phyloP scores from a whole-genome alignment of 2,797 vertebrate genomes.

The Heliangelus exortis region DNA sequence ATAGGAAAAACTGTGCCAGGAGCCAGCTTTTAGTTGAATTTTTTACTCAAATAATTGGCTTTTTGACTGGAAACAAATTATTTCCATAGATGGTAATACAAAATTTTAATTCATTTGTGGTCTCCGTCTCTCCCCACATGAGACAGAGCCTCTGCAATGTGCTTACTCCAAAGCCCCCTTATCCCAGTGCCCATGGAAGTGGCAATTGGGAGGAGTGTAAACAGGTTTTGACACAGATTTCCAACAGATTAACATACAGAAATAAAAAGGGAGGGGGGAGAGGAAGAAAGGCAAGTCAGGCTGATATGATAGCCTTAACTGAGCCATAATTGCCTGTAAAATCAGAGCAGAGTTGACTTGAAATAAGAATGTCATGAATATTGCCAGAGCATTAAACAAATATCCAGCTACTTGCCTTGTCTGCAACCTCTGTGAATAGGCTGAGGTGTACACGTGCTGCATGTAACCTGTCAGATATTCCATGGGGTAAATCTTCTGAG shows the following conservation, averaged over 20 bases:
- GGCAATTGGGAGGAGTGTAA: neutral
- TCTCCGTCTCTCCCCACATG: neutral
- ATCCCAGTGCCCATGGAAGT: neutral
- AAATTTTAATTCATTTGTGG: neutral
- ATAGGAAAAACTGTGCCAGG: neutral
- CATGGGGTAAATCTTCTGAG: neutral
- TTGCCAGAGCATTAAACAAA: slow-evolving; percentile 20
- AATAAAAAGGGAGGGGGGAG: neutral
- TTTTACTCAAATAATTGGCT: neutral
- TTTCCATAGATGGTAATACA: neutral
- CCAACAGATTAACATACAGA: neutral
- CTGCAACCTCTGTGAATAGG: neutral
- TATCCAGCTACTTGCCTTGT: neutral
- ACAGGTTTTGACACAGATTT: slow-evolving; percentile 50
- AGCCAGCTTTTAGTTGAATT: neutral
- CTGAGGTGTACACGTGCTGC: neutral
- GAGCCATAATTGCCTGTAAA: slow-evolving; percentile 31
- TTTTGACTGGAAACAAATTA: neutral
- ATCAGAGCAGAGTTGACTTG: slow-evolving; percentile 15
- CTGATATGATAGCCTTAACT: neutral
- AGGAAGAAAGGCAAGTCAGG: neutral
- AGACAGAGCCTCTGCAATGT: neutral
- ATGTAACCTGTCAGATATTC: rapidly evolving
- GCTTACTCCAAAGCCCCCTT: neutral
- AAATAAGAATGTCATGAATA: neutral